phyloP scores from a whole-genome alignment of 2,797 vertebrate species.

The Leucoraja ocellata region DNA sequence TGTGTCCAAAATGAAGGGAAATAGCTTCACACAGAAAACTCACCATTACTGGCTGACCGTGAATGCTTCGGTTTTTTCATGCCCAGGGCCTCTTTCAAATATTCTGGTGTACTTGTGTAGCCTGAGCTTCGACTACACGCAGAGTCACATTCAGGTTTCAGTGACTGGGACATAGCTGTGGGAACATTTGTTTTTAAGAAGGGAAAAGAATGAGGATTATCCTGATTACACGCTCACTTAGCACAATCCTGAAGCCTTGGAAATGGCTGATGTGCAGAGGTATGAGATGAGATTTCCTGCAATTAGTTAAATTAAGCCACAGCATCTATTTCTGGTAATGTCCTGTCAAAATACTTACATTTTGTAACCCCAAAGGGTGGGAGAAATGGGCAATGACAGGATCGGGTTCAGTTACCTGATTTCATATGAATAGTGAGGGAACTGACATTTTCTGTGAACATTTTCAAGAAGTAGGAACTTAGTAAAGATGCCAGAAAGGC shows the following conservation, averaged over 20 bases:
- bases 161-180: slow-evolving; percentile 53
- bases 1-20: not conserved
- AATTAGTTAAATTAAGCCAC: not conserved
- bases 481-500: not conserved
- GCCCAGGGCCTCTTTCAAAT: slow-evolving; percentile 68
- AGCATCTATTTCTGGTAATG: not conserved
- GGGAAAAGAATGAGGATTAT: not conserved
- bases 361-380: not conserved
- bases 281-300: not conserved
- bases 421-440: not conserved
- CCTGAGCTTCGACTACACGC: slow-evolving; percentile 43
- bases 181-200: not conserved
- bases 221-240: not conserved
- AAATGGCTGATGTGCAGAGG: not conserved
- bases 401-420: not conserved
- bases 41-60: slow-evolving; percentile 64
- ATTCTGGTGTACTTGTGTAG: slow-evolving; percentile 56
- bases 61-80: slow-evolving; percentile 64
- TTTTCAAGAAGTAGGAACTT: not conserved
- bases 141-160: slow-evolving; percentile 54
- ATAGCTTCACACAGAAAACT: slow-evolving; percentile 36
- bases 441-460: no score
- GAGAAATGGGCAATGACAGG: not conserved
- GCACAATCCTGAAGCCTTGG: not conserved
- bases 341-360: not conserved